Evolutionary conservation across 2,888 invertebrate species (phyloP).

Genomic region (Amorpha juglandis): DNA sequence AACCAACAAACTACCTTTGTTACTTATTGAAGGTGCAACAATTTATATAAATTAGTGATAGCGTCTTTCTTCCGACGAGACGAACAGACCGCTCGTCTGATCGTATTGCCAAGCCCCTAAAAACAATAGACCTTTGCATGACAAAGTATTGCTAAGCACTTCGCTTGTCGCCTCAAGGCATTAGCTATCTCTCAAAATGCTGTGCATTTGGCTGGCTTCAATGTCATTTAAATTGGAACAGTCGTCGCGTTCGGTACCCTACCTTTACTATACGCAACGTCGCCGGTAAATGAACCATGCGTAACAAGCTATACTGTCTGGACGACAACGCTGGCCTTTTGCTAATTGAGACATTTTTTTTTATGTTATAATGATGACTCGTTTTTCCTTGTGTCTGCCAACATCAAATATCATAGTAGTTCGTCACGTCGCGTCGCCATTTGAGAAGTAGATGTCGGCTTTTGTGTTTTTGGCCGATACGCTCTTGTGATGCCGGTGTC

Average conservation of each 20-base stretch:
- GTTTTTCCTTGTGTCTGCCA: neutral
- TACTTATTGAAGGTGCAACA: no score
- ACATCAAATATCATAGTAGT: neutral
- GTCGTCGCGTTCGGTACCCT: neutral
- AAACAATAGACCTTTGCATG: no score
- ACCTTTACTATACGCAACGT: neutral
- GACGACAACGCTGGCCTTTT: conserved; percentile 1
- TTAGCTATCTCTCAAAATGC: no score
- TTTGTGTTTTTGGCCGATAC: neutral
- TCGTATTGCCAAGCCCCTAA: no score
- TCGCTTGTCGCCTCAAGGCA: no score
- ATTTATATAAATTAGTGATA: no score
- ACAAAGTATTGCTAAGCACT: no score
- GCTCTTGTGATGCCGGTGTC: neutral
- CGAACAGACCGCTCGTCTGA: no score
- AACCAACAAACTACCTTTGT: no score
- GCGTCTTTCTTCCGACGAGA: no score
- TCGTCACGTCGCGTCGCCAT: neutral
- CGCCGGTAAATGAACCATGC: neutral
- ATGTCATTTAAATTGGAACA: no score
- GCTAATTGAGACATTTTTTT: conserved; percentile 3
- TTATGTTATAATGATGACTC: neutral
- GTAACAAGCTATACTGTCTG: neutral
- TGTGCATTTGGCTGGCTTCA: no score
- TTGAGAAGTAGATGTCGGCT: neutral